These are phyloP conservation scores for Osedax frankpressi DNA, from an alignment of 2,888 invertebrate species.

Conservation along the genomic window DNA sequence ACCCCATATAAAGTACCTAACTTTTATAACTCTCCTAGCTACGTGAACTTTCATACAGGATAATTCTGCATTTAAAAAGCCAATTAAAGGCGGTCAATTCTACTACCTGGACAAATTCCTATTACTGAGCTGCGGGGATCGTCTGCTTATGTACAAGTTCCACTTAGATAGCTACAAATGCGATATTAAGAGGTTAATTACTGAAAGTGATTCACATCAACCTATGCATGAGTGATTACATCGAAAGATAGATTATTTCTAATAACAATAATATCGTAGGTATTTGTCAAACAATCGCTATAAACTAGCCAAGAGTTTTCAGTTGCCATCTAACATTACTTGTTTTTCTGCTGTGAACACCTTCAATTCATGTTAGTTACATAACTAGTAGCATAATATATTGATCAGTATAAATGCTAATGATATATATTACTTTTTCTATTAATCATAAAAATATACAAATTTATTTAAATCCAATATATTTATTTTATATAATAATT, in stretches of 20 bases:
- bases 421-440: no score
- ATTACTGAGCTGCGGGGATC: constrained; percentile 34
- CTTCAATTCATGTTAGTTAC: constrained; percentile 37
- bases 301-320: constrained; percentile 32
- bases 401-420: no score
- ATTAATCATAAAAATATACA: no score
- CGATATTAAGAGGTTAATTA: constrained; percentile 39
- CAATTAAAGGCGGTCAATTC: constrained; percentile 39
- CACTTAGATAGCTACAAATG: constrained; percentile 35
- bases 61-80: constrained; percentile 33
- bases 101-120: constrained; percentile 45
- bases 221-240: no score
- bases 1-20: no score
- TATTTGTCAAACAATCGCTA: constrained; percentile 39
- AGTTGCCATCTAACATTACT: constrained; percentile 31
- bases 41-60: constrained; percentile 25
- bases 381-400: no score
- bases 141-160: constrained; percentile 40
- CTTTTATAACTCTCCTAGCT: no score
- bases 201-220: no score
- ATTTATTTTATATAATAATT: no score
- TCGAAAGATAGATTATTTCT: no score
- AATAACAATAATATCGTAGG: no score
- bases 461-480: no score
- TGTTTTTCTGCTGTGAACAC: constrained; percentile 39